These are phyloP conservation scores for Drosophila nebulosa DNA, from an alignment of 1,140 invertebrate genomes.

Conservation along the genomic window DNA sequence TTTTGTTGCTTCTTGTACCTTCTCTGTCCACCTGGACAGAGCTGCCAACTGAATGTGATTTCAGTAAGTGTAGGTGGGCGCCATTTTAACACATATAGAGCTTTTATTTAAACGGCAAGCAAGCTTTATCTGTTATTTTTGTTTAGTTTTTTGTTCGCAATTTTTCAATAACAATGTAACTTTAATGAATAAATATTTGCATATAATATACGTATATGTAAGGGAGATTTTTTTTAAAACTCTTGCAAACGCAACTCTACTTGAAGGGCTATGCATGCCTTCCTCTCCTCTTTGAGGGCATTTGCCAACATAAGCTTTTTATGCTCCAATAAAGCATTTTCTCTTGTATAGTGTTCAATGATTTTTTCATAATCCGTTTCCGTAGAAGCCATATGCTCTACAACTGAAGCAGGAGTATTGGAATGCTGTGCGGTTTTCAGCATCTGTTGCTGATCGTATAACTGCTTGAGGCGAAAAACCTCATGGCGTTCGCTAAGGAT, in stretches of 20 bases:
- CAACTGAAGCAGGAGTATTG: conserved; percentile 36
- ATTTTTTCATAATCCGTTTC: conserved; percentile 82
- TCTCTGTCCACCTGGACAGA: background rate
- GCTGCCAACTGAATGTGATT: background rate
- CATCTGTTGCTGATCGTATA: conserved; percentile 71
- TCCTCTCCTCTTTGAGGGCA: conserved; percentile 86
- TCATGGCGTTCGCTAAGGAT: conserved; percentile 86
- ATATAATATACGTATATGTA: conserved; percentile 12
- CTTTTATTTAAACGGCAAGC: conserved; percentile 7
- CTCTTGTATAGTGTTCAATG: conserved; percentile 82
- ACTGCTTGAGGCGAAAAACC: conserved; percentile 85
- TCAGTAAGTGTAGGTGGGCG: background rate
- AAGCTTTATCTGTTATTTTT: background rate
- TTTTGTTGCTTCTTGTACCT: too few relatives aligned
- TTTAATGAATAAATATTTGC: background rate
- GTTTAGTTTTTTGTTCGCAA: conserved; percentile 6
- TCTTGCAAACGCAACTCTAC: conserved; percentile 82
- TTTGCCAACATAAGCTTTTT: conserved; percentile 84
- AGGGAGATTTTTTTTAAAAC: conserved; percentile 54
- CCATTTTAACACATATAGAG: background rate
- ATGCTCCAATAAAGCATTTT: conserved; percentile 86
- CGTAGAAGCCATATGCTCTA: conserved; percentile 64
- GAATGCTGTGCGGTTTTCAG: conserved; percentile 21
- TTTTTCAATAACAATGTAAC: background rate
- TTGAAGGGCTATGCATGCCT: conserved; percentile 85